These are phyloP conservation scores for Hymenopus coronatus DNA, from an alignment of 2,888 invertebrate species.

Conservation along the genomic window DNA sequence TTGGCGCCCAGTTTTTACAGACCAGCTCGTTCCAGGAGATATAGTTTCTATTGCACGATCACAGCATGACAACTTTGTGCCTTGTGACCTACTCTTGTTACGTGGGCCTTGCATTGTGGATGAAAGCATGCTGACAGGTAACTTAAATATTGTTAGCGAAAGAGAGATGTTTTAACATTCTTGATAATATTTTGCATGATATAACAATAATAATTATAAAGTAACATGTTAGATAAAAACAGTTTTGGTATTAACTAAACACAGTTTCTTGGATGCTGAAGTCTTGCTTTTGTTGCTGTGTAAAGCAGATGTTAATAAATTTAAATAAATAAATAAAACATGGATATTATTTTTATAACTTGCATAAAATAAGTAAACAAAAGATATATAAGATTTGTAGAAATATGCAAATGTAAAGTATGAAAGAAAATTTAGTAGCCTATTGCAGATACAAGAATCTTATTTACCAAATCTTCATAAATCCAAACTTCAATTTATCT, in stretches of 20 bases:
- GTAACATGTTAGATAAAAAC: neutral
- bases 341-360: neutral
- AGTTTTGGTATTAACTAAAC: neutral
- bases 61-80: constrained; percentile 86
- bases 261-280: neutral
- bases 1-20: constrained; percentile 82
- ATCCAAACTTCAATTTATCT: too few species aligned
- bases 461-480: too few species aligned
- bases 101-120: constrained; percentile 97
- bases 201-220: neutral
- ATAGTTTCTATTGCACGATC: constrained; percentile 90
- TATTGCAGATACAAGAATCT: neutral
- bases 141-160: neutral
- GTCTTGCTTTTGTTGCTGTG: neutral
- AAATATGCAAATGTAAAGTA: neutral
- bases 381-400: neutral
- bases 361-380: too few species aligned
- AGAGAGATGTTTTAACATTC: neutral
- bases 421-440: neutral
- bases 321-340: neutral
- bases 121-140: constrained; percentile 96
- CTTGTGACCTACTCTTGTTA: constrained; percentile 92
- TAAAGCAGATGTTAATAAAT: neutral
- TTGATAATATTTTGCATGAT: neutral
- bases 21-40: constrained; percentile 93